Conservation (phyloP, 1,140 invertebrate genomes). For the Phthorimaea operculella region DNA sequence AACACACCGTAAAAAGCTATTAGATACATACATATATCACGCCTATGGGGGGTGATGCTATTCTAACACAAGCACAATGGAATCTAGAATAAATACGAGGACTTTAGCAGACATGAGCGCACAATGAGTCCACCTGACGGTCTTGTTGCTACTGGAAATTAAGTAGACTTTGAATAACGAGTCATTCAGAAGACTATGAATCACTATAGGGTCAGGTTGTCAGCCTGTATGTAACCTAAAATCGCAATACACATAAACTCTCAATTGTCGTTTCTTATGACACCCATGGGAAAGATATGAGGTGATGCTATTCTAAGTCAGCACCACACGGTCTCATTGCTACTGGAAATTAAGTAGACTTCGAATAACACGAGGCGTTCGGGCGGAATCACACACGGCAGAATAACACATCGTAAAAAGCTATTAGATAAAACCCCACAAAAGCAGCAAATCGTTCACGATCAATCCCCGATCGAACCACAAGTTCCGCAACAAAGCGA, state of each 20-base stretch:
- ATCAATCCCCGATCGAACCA: no score
- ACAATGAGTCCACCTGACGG: slow-evolving; percentile 60
- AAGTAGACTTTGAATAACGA: slow-evolving; percentile 52
- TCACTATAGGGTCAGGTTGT: no score
- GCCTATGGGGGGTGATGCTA: no score
- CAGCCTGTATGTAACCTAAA: no score
- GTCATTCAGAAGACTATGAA: no score
- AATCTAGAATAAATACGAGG: slow-evolving; percentile 65
- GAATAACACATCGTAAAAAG: not conserved
- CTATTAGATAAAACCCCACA: not conserved
- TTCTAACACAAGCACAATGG: slow-evolving; percentile 62
- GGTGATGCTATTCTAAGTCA: no score
- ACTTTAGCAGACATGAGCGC: slow-evolving; percentile 59
- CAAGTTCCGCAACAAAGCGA: not conserved
- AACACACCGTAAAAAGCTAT: not conserved
- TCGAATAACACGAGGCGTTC: no score
- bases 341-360: slow-evolving; percentile 55
- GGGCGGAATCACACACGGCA: not conserved
- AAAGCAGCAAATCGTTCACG: no score
- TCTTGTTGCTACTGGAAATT: slow-evolving; percentile 40
- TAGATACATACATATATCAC: no score
- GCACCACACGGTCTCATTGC: slow-evolving; percentile 40
- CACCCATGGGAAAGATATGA: no score
- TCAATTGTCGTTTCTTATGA: no score
- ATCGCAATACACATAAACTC: no score